Percentiles rank a stretch among this genome's conserved stretches.
phyloP scores from a whole-genome alignment of 2,113 vertebrate species.

The Gambusia affinis region DNA sequence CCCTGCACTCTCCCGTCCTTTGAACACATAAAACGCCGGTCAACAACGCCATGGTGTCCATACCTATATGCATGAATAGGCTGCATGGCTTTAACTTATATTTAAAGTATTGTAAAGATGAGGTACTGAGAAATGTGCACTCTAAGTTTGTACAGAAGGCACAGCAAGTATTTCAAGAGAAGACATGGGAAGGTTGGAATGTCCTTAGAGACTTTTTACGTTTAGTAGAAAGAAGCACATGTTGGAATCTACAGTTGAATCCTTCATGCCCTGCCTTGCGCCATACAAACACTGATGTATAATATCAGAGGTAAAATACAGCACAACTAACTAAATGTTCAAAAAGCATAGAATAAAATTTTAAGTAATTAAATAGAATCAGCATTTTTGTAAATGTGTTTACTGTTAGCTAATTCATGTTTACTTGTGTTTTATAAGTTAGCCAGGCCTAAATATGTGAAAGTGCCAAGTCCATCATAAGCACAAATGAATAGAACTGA shows the following conservation, averaged over 20 bases:
- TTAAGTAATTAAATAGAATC: conserved; percentile 31
- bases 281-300: conserved; percentile 44
- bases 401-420: conserved; percentile 38
- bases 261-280: conserved; percentile 30
- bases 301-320: conserved; percentile 37
- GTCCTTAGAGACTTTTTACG: conserved; percentile 39
- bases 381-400: conserved; percentile 57
- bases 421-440: conserved; percentile 52
- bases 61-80: conserved; percentile 64
- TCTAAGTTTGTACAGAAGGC: conserved; percentile 38
- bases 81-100: conserved; percentile 66
- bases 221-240: conserved; percentile 44
- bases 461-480: conserved; percentile 27
- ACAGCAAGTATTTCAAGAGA: conserved; percentile 28
- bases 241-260: conserved; percentile 30
- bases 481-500: conserved; percentile 13
- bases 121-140: background rate
- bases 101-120: conserved; percentile 1
- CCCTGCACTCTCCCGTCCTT: conserved; percentile 14
- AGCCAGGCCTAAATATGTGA: conserved; percentile 20
- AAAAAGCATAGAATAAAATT: conserved; percentile 46
- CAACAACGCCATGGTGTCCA: conserved; percentile 27
- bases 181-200: conserved; percentile 42
- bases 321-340: conserved; percentile 53
- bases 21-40: conserved; percentile 62